Evolutionary conservation across 2,113 vertebrate genomes (phyloP), one percentile per base, ranked within the genome.

Genomic region (Seriola dumerili): DNA sequence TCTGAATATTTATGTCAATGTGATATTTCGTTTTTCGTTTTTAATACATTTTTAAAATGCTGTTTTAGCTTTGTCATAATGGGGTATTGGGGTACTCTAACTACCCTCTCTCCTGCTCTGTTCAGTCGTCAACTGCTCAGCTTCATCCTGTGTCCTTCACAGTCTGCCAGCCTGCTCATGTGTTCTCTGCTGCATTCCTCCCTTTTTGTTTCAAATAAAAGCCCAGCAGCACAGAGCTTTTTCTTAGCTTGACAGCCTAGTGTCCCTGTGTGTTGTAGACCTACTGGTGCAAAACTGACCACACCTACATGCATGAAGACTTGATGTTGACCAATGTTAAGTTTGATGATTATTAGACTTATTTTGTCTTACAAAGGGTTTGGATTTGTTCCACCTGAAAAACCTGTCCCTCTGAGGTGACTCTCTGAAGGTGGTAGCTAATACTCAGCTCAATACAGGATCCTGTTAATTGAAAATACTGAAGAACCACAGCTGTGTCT

Each of bases 171-270:
- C 19, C 44, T 19, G 74, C 55, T 66, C 80, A 29, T 40, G 52
- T 78, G 42, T 78, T 59, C 54, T 59, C 48, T 65, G 67, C 52
- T 25, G 52, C 74, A 66, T 72, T 77, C 73, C 67, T 83, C 42
- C 19, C 44, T 62, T 54, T 78, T 67, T 84, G 74, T 72, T 29
- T 21, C 5, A 42, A 84, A 84, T 65, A 17, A 77, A 71, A 66
- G 61, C 40, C 34, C 11, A 21, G 21, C 36, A 54, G 62, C 34
- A 21, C 54, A 8, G 19, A 5, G 29, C 16, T 40, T 38, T 67
- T 11, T 48, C 8, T 81, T 17, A 36, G 34, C 14, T 67, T 8
- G 13, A 38, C 72, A 55, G 57, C 48, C 12, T 44, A 36, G 29
- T 66, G 32, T 16, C 4, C 4, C 40, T 42, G 34, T 21, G 23